phyloP scores from a whole-genome alignment of 2,888 invertebrate species.

The Tiphia femorata region DNA sequence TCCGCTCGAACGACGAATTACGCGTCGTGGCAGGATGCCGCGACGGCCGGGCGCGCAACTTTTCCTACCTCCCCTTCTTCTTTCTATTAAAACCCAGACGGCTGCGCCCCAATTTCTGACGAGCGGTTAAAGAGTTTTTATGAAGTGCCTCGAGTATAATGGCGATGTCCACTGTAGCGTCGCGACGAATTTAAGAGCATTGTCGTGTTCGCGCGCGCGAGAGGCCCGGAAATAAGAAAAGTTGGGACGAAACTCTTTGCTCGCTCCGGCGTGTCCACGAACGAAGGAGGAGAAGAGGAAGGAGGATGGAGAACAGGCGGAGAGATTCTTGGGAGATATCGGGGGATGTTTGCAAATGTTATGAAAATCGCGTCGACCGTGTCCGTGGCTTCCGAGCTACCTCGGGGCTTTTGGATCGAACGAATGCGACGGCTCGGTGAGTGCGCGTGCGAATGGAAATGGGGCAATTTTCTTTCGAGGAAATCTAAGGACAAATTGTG shows the following conservation, averaged over 20 bases:
- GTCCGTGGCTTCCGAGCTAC: no score
- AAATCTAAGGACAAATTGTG: no score
- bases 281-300: constrained; percentile 12
- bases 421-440: no score
- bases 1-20: no score
- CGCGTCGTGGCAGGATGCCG: no score
- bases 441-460: no score
- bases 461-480: no score
- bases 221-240: constrained; percentile 61
- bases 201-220: constrained; percentile 59
- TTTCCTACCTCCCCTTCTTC: no score
- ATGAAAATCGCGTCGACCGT: background rate
- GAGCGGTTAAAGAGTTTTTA: constrained; percentile 23
- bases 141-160: constrained; percentile 27
- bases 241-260: constrained; percentile 49
- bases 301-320: background rate
- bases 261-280: constrained; percentile 6
- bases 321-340: background rate
- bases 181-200: constrained; percentile 65
- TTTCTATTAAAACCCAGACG: no score
- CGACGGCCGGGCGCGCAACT: no score
- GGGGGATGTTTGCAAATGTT: background rate
- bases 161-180: constrained; percentile 24
- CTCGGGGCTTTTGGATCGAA: no score
- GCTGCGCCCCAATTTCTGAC: constrained; percentile 29